Evolutionary conservation across 1,140 invertebrate species (phyloP).

Genomic region (Halictus rubicundus): DNA sequence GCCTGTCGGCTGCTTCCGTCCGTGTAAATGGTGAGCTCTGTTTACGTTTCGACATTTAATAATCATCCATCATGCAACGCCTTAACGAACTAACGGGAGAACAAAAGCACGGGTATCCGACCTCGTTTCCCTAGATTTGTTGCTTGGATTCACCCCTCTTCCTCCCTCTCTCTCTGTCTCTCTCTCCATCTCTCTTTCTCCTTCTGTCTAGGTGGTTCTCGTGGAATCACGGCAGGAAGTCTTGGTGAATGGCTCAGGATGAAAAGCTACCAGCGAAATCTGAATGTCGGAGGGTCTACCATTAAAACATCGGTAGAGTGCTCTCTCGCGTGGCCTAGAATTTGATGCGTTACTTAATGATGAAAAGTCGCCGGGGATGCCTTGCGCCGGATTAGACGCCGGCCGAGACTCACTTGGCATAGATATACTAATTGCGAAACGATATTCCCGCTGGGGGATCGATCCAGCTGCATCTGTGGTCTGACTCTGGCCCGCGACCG

Average conservation of each 20-base stretch:
- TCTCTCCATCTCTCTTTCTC: no score
- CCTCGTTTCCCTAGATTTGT: constrained; percentile 41
- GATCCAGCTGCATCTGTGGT: neutral
- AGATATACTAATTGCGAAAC: neutral
- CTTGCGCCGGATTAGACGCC: neutral
- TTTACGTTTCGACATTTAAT: constrained; percentile 56
- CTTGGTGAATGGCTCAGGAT: constrained; percentile 6
- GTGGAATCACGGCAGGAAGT: constrained; percentile 1
- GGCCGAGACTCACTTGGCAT: neutral
- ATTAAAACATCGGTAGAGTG: neutral
- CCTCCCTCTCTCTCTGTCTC: no score
- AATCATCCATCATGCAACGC: constrained; percentile 54
- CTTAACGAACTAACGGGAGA: constrained; percentile 52
- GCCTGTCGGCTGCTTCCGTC: constrained; percentile 21
- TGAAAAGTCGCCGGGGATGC: neutral
- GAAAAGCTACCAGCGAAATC: neutral
- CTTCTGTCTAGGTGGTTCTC: neutral
- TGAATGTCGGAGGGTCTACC: neutral
- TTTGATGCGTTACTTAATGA: constrained; percentile 9
- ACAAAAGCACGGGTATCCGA: constrained; percentile 46
- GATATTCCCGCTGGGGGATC: neutral
- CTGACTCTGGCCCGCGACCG: neutral
- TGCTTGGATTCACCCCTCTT: neutral
- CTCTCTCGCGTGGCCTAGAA: no score
- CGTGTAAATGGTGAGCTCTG: constrained; percentile 37